Evolutionary conservation across 2,888 invertebrate species (phyloP), one percentile per base, ranked within the genome.

Genomic region (Diaprepes abbreviatus): DNA sequence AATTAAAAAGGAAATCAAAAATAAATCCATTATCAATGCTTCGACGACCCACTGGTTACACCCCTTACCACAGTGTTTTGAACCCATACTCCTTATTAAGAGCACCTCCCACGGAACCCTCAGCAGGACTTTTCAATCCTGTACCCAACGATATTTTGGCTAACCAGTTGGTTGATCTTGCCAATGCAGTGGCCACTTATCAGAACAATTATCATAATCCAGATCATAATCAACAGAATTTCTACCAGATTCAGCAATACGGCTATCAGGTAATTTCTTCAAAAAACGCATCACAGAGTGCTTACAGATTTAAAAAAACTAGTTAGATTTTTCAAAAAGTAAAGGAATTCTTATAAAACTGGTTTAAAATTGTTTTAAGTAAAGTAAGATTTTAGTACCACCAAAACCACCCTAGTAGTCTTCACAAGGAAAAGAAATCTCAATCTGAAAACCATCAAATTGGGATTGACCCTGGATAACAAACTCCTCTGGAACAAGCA

Each of bases 21-120:
- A 57, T 65, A 16, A 70, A 70, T 45, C 70, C 70, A 0, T 3
- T 60, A 1, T 70, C 70, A 0, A 10, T 70, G 10, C 19, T 67
- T 12, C 17, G 31, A 14, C 31, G 33, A 33, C 17, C 57, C 14
- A n/a, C 17, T 10, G 17, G 38, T 7, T 54, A 14, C 6, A 60
- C 17, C 1, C 60, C 62, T 1, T 63, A 70, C 24, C 54, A 66
- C 1, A 65, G 55, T 10, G 59, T 70, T 31, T 12, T 66, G n/a
- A 65, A 70, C 21, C 70, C 70, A 1, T 65, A 19, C 24, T 70
- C 65, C 6, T 9, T 60, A n/a, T 12, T 67, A 10, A 38, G 48
- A 10, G 36, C n/a, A 10, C 59, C 31, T n/a, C 2, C 48, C 9
- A 6, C 3, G 17, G 3, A n/a, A 6, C 17, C 17, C 1, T n/a